These are phyloP conservation scores for Melanerpes formicivorus DNA, from an alignment of 2,113 vertebrate species.

Conservation along the genomic window DNA sequence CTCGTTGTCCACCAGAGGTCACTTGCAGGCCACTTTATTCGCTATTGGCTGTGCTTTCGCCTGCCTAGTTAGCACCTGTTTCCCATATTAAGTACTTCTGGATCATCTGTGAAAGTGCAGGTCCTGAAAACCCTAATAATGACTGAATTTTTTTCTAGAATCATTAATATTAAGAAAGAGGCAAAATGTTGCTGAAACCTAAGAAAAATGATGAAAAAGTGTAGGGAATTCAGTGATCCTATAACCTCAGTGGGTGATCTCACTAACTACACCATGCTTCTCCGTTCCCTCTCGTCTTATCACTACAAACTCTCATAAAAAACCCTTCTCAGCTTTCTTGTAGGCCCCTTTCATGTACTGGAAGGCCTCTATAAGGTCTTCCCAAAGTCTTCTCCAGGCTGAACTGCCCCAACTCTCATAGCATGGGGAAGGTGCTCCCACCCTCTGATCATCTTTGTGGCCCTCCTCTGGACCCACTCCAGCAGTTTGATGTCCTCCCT, in stretches of 20 bases:
- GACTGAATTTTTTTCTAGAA: neutral
- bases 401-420: too few species aligned
- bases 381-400: too few species aligned
- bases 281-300: too few species aligned
- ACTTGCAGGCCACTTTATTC: neutral
- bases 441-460: too few species aligned
- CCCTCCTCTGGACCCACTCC: too few species aligned
- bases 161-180: neutral
- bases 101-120: neutral
- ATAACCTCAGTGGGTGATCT: neutral
- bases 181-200: neutral
- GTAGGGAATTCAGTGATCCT: neutral
- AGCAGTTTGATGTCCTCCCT: too few species aligned
- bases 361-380: too few species aligned
- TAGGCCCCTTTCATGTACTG: too few species aligned
- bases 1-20: constrained; percentile 56
- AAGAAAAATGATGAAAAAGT: neutral
- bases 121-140: neutral
- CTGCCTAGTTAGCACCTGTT: neutral
- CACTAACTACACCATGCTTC: neutral
- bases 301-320: too few species aligned
- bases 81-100: neutral
- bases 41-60: neutral
- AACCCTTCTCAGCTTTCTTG: too few species aligned
- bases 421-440: too few species aligned